Evolutionary conservation across 1,140 invertebrate species (phyloP), one percentile per base, ranked within the genome.

Genomic region (Eueides isabella): DNA sequence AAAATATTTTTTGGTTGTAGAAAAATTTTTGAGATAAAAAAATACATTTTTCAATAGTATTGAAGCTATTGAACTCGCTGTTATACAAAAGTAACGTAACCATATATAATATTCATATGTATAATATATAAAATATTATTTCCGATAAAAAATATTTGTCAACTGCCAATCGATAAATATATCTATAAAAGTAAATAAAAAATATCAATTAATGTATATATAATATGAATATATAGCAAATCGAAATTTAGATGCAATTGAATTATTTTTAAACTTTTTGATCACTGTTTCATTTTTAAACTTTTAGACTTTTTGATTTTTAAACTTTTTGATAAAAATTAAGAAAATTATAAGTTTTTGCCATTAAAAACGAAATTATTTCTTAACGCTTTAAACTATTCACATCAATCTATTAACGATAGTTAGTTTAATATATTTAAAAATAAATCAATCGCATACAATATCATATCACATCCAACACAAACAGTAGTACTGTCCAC

Each of bases 81-180:
- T 55, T 12, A 12, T 26, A 23, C 9, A 55, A 55, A 19, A 55
- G 48, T 55, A 55, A 26, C 48, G 26, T 26, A 55, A 55, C 19
- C 23, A 55, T 55, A 44, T 44, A 55, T 26, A 55, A 12, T 9
- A 26, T 38, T 7, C 11, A 9, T 55, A 26, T 55, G 7, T 55
- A 55, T 41, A 38, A 29, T 19, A 23, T 55, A 26, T 41, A 38
- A 71, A 62, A 62, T 65, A 65, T 35, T 33, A 19, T 62, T 70
- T 23, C 30, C 63, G 1, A 33, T 26, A 14, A 16, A n/a, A 63
- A 71, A 62, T 62, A 71, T 41, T 31, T 71, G 16, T 31, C 29
- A 55, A 55, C 23, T 55, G 23, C 48, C 48, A 55, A 55, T 55
- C 7, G 23, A 55, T 55, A 55, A 55, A 55, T 55, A 23, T 26